Base-by-base conservation (phyloP, 2,113 vertebrate species). In the Parotia lawesii region DNA sequence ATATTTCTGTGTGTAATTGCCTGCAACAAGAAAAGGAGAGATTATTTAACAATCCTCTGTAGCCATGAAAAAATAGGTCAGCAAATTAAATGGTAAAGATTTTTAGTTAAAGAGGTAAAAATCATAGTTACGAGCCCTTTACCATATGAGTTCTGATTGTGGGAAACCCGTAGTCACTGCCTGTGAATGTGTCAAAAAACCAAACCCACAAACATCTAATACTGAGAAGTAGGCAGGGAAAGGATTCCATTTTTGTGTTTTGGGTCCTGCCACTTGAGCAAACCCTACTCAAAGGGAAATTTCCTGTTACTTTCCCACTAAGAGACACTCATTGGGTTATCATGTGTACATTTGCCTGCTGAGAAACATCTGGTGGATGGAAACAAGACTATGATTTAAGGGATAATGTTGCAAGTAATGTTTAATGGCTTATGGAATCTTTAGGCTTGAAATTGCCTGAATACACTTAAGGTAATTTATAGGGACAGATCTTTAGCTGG, bases 331-430 rank as follows among this genome's bases (percentile, higher is more conserved):
- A 5, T 4, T 67, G 69, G 42, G 47, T 95, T 91, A 29, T 51
- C 2, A 0, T 89, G 70, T 94, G 84, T 94, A 72, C 66, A 53
- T 94, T 92, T 87, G 33, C 91, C 93, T 93, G 89, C 85, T 95
- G 95, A 77, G 91, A 85, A 82, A 84, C 78, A 87, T 82, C 85
- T 94, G 91, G 78, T 64, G 67, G 82, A 48, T 93, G 65, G 47
- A 90, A 92, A 83, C 60, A 90, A 82, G 85, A 8, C 70, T 60
- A 40, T 58, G 54, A 89, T 94, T 87, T 85, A 87, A 81, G 42
- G 29, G 29, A 54, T 65, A 82, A 75, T 54, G 24, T 61, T 72
- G 29, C 37, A 73, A 70, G 35, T 64, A 40, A 31, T 72, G 28
- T 81, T 66, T 72, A 78, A 73, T 79, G 50, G 50, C 16, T 58